phyloP scores from a whole-genome alignment of 53 echinoderm and acorn worm species.

The Actinopyga echinites region DNA sequence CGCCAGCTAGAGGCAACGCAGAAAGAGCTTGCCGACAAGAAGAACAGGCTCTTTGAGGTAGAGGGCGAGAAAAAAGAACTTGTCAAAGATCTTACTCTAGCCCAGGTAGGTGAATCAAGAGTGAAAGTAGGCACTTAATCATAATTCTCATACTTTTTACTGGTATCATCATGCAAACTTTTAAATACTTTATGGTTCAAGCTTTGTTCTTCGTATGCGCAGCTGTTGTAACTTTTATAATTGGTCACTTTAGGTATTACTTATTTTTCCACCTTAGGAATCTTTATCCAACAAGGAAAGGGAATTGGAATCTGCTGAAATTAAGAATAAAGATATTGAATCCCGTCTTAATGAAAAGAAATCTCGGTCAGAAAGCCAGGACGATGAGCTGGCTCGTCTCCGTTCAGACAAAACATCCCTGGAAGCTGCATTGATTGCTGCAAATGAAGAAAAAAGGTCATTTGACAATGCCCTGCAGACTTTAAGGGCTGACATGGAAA shows the following conservation, averaged over 20 bases:
- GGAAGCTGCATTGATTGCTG: constrained; percentile 83
- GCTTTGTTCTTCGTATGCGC: too few relatives aligned
- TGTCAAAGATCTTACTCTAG: constrained; percentile 73
- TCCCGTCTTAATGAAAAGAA: constrained; percentile 65
- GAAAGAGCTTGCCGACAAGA: constrained; percentile 79
- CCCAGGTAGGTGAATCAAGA: constrained; percentile 66
- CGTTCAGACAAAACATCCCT: constrained; percentile 80
- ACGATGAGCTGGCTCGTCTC: constrained; percentile 70
- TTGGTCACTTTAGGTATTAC: neutral
- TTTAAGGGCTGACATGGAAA: constrained; percentile 77
- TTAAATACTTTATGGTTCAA: too few relatives aligned
- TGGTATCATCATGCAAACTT: too few relatives aligned
- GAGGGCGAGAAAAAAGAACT: constrained; percentile 91
- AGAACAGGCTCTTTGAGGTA: constrained; percentile 63
- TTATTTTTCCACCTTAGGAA: constrained; percentile 62
- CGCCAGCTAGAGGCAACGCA: constrained; percentile 86
- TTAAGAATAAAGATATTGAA: constrained; percentile 80
- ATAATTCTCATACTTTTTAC: too few relatives aligned
- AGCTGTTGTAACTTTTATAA: neutral
- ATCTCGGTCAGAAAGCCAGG: constrained; percentile 64
- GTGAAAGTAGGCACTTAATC: too few relatives aligned
- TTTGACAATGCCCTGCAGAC: constrained; percentile 83
- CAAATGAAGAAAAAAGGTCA: constrained; percentile 85
- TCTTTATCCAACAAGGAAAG: constrained; percentile 75
- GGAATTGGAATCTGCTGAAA: constrained; percentile 77